Conservation (phyloP, 2,113 vertebrate genomes). For the Columba livia region DNA sequence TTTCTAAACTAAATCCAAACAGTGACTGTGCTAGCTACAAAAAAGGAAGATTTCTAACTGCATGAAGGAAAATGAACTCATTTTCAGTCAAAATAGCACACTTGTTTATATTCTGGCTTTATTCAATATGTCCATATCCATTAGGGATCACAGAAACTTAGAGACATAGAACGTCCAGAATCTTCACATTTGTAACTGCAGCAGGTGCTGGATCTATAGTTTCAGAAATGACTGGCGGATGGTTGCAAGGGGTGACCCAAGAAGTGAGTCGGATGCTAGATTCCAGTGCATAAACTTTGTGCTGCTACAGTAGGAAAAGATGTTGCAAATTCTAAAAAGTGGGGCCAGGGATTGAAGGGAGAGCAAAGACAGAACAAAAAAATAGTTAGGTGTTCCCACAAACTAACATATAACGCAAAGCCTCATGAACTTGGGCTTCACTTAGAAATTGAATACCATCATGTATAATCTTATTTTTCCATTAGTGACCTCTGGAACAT, state of each 20-base stretch:
- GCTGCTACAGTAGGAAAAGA: not conserved
- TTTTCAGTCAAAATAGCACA: too few species aligned
- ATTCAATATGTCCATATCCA: not conserved
- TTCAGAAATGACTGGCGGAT: not conserved
- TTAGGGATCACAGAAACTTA: not conserved
- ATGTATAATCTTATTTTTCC: not conserved
- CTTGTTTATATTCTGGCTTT: not conserved
- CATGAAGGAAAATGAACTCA: too few species aligned
- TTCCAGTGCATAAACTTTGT: not conserved
- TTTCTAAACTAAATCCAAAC: too few species aligned
- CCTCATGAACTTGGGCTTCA: not conserved
- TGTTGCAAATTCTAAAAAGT: not conserved
- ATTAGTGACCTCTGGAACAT: not conserved
- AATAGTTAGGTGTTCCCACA: not conserved
- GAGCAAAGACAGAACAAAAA: not conserved
- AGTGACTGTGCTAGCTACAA: too few species aligned
- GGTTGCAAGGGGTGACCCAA: not conserved
- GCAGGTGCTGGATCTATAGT: not conserved
- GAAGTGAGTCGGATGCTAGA: not conserved
- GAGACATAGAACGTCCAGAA: not conserved
- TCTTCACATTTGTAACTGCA: not conserved
- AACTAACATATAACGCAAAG: not conserved
- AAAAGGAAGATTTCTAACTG: too few species aligned
- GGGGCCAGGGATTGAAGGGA: not conserved
- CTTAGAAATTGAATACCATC: not conserved